Evolutionary conservation across 2,888 invertebrate species (phyloP), one percentile per base, ranked within the genome.

Genomic region (Eilema depressum): DNA sequence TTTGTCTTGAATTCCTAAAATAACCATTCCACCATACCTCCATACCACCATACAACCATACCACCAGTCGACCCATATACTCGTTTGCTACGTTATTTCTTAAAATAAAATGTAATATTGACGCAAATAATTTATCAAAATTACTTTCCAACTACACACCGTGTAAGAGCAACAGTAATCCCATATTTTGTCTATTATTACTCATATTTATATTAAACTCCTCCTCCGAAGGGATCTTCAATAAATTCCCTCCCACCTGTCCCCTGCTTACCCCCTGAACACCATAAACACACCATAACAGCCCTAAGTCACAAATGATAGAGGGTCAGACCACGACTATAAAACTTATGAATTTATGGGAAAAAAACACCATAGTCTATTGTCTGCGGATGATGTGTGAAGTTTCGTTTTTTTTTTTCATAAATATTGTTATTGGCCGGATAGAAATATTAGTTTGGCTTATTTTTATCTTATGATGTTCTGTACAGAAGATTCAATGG

Each of bases 291-390:
- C 83, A 80, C 82, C 84, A 85, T 86, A 87, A 88, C 85, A 84
- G 78, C 83, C 73, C 83, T 81, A 85, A 85, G 85, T 86, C 85
- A 83, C 80, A 71, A 77, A 83, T 85, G 87, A 86, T 86, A 71
- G 85, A 85, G 87, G 85, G 86, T 79, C 82, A 67, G 75, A 25
- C 71, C 64, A 66, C 73, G 68, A 75, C 86, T 84, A 85, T 90
- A 89, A 89, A 91, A 92, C 89, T 89, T 88, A 85, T 83, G 83
- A 88, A 92, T 92, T 92, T 91, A 92, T 88, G 87, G 81, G 80
- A 79, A 89, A 91, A 89, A 91, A 89, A 90, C 88, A 88, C 82
- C 85, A 85, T 83, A 73, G 79, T 71, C 81, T 77, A 79, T 79
- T 83, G 81, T 75, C 79, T 76, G 81, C 59, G 76, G 73, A 75